phyloP scores from a whole-genome alignment of 2,888 invertebrate species.

The Sarcophaga subvicina region DNA sequence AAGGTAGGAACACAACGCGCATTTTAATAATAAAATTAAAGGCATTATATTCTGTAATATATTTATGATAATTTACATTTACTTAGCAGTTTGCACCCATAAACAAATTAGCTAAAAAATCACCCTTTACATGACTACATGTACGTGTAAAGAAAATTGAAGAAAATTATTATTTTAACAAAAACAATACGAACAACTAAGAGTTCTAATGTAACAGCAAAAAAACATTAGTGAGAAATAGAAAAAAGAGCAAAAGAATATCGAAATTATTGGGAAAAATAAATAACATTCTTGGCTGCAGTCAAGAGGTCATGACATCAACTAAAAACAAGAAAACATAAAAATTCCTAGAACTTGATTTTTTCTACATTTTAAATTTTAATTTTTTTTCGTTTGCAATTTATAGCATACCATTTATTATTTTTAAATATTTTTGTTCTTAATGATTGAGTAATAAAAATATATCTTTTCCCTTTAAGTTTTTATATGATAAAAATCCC shows the following conservation, averaged over 20 bases:
- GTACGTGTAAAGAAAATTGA: no score
- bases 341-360: no score
- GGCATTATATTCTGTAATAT: no score
- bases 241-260: background rate
- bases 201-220: background rate
- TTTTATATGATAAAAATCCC: no score
- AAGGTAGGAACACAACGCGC: no score
- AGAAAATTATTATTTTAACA: background rate
- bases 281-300: constrained; percentile 8
- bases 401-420: constrained; percentile 14
- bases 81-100: no score
- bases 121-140: no score
- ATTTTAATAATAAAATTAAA: no score
- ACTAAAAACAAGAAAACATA: background rate
- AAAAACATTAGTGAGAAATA: background rate
- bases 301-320: constrained; percentile 59
- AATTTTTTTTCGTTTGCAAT: constrained; percentile 45
- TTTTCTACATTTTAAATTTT: constrained; percentile 4
- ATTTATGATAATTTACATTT: no score
- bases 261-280: background rate
- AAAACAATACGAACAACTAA: background rate
- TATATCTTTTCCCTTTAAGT: constrained; percentile 10
- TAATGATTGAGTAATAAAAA: constrained; percentile 30
- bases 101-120: no score
- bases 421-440: constrained; percentile 20